Evolutionary conservation across 2,888 invertebrate species (phyloP).

Genomic region (Aleiodes alternator): DNA sequence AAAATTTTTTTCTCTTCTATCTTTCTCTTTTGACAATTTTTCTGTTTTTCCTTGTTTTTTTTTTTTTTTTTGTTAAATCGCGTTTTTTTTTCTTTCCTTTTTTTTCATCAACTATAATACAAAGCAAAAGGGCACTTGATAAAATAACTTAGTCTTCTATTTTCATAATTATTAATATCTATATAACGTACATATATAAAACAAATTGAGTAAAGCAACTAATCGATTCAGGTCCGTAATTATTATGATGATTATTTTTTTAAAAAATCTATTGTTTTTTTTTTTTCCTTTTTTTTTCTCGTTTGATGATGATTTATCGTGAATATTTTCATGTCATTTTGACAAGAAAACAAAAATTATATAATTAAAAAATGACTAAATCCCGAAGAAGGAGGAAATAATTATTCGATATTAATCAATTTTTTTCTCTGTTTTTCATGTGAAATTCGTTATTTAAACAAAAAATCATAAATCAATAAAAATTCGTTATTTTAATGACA

Average conservation of each 20-base stretch:
- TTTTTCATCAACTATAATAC: conserved; percentile 75
- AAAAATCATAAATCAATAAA: background rate
- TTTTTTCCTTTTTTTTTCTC: conserved; percentile 49
- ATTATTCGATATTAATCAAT: conserved; percentile 8
- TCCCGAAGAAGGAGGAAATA: conserved; percentile 27
- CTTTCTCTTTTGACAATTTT: conserved; percentile 37
- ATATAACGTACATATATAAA: conserved; percentile 75
- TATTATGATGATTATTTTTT: conserved; percentile 66
- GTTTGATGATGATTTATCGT: conserved; percentile 8
- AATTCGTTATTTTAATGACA: background rate
- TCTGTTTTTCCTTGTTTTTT: conserved; percentile 16
- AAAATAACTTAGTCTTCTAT: conserved; percentile 79
- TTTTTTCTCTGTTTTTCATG: background rate
- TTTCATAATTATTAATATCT: conserved; percentile 72
- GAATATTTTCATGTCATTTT: conserved; percentile 25
- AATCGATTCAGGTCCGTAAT: conserved; percentile 70
- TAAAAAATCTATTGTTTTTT: conserved; percentile 54
- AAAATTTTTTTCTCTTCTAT: conserved; percentile 30
- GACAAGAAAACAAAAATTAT: background rate
- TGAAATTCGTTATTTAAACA: background rate
- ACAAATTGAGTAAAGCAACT: conserved; percentile 73
- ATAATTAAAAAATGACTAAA: conserved; percentile 24
- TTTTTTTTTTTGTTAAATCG: conserved; percentile 45
- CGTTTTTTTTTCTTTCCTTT: conserved; percentile 50
- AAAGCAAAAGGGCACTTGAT: conserved; percentile 80